Base-by-base conservation (phyloP, 2,888 invertebrate species). In the Crioceris asparagi region DNA sequence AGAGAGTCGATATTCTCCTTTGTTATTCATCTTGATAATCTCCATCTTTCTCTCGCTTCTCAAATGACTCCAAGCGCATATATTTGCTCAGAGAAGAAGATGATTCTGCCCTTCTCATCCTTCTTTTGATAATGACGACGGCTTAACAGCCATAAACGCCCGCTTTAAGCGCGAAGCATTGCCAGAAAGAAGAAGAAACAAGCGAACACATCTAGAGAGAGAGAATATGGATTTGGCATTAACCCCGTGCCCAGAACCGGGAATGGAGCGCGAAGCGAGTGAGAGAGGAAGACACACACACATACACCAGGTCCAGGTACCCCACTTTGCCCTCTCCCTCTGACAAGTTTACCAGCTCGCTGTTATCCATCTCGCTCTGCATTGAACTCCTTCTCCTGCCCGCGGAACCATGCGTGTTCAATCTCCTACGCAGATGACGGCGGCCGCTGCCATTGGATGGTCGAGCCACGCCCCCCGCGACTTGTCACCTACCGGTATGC, bases 401-500 rank as follows among this genome's bases (percentile, higher is more conserved):
- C 54, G 51, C 54, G 60, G 59, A 60, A 61, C 61, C 61, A 61
- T 61, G 60, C 59, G 55, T 60, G 60, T 60, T 58, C 60, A 56
- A 54, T 56, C 56, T 58, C 55, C 57, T 55, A 53, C 40, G 47
- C 38, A 47, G 50, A 50, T 52, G 53, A 59, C 57, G 60, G 59
- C 11, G 27, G 12, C 27, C 27, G 27, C 27, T 12, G 33, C 33
- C 53, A 62, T 63, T 63, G 64, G 62, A 49, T 53, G 57, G 48
- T 40, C 38, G 47, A 44, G 55, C 55, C 55, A 54, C 63, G 62
- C 62, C 64, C 48, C 47, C 59, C 60, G 59, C 62, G 60, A 64
- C 61, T 64, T 65, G 64, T 65, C 65, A 65, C 64, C 65, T 65
- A 64, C 65, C 63, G 64, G 65, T 65, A 65, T 65, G 65, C 65